Base-by-base conservation (phyloP, 2,113 vertebrate species). In the Jaculus jaculus region DNA sequence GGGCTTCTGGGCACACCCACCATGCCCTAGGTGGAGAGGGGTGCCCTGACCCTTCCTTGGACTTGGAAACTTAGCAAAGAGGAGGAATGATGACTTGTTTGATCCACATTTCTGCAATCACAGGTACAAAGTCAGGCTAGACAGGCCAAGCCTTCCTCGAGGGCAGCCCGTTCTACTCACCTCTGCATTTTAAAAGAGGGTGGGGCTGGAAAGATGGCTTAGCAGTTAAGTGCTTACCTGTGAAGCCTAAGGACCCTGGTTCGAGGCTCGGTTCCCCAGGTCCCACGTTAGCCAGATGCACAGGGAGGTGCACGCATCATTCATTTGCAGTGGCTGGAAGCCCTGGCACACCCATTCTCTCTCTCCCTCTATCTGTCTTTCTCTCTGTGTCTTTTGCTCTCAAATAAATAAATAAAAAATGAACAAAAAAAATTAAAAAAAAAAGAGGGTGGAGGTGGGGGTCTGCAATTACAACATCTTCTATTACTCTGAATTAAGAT, bases 401-500 rank as follows among this genome's bases (percentile, higher is more conserved):
- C n/a, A n/a, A n/a, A n/a, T n/a, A n/a, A n/a, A n/a, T n/a, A n/a
- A n/a, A n/a, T n/a, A n/a, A n/a, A n/a, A n/a, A n/a, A n/a, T n/a
- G n/a, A n/a, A n/a, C n/a, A n/a, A n/a, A n/a, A n/a, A n/a, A n/a
- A n/a, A n/a, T n/a, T n/a, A n/a, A n/a, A n/a, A n/a, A n/a, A n/a
- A 96, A 92, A 97, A 93, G 96, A 90, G 61, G 90, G 20, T 88
- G 51, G 93, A n/a, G 89, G 84, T 85, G 79, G 71, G 95, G 73
- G 58, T 91, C 96, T 54, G 13, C 84, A 95, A 90, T 96, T 93
- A 66, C 61, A 91, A 96, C 91, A 73, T 91, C 82, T 68, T 34
- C 2, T 63, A 28, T 58, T 90, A 77, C 74, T 87, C 23, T 91
- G 96, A 97, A 97, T 98, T 96, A 97, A 97, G 96, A 93, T 81